Percentiles rank a stretch among this genome's conserved stretches.
Conservation (phyloP, 2,888 invertebrate species). For the Lasioglossum pauxillum region DNA sequence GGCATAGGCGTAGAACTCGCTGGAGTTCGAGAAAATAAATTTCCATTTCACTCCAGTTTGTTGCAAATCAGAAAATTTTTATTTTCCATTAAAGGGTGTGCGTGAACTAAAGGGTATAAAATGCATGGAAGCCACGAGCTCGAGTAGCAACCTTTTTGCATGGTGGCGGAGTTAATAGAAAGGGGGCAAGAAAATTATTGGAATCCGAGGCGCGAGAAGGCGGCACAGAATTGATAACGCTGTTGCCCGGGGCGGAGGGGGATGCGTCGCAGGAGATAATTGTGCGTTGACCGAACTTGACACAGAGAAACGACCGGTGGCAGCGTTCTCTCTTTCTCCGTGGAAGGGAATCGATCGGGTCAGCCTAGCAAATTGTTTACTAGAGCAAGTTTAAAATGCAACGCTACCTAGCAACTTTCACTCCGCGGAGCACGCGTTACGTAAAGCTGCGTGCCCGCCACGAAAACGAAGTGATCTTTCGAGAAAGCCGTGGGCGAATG, state of each 20-base stretch:
- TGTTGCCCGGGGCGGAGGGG: neutral
- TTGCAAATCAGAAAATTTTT: no score
- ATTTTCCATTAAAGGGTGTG: neutral
- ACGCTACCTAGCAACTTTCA: slow-evolving; percentile 6
- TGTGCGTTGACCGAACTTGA: slow-evolving; percentile 5
- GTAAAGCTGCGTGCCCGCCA: slow-evolving; percentile 13
- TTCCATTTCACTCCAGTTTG: no score
- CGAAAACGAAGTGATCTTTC: slow-evolving; percentile 14
- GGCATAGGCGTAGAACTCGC: no score
- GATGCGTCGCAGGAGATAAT: slow-evolving; percentile 23
- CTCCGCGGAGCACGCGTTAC: slow-evolving; percentile 15
- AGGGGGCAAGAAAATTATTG: neutral
- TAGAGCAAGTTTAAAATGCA: slow-evolving; percentile 21
- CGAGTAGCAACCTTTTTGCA: neutral
- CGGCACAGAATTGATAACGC: slow-evolving; percentile 30
- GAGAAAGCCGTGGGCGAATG: slow-evolving; percentile 19
- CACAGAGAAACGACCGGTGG: slow-evolving; percentile 1
- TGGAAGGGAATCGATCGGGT: slow-evolving; percentile 14
- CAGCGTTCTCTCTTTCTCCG: neutral
- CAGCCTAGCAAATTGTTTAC: slow-evolving; percentile 8
- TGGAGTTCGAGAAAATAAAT: no score
- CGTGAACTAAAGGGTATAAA: neutral
- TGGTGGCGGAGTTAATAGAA: neutral
- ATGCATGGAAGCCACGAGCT: neutral
- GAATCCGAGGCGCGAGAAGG: slow-evolving; percentile 31